Evolutionary conservation across 2,888 invertebrate genomes (phyloP), one percentile per base, ranked within the genome.

Genomic region (Polydrusus pterygomalis): DNA sequence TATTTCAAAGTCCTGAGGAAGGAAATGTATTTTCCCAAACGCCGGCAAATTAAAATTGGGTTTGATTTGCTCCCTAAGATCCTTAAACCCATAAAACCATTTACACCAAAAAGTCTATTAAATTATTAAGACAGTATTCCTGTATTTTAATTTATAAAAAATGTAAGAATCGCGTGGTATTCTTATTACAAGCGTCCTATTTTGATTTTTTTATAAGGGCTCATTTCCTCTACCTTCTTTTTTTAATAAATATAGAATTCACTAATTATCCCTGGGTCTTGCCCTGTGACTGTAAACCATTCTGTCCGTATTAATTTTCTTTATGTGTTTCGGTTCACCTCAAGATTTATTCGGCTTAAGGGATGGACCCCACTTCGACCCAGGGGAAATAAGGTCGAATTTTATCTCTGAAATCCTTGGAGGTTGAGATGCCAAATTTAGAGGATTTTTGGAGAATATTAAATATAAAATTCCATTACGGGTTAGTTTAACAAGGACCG

Each of bases 341-440:
- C 60, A 20, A 71, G 71, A 71, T 71, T 71, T 71, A 71, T 71
- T 54, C 71, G 60, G 56, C 71, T 71, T 71, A 63, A 64, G 71
- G 64, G 63, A 49, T 54, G 30, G 64, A 63, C 71, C 71, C 71
- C 49, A 17, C 30, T 71, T n/a, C 9, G 34, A 18, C 71, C 62
- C 64, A 34, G 15, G 71, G 71, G 71, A 71, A 71, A 71, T 71
- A 71, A 40, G 63, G 71, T 63, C 71, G 17, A 63, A 71, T 54
- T 71, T 71, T 54, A 71, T 71, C 71, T 20, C 54, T 70, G 18
- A n/a, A 38, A 67, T 51, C 65, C 51, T 51, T 67, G 9, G 40
- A 71, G 71, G 71, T 71, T 38, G 63, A 54, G 43, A 54, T 64
- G 63, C 45, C 25, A 40, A 67, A 51, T 67, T 51, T 67, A 49